Base-by-base conservation (phyloP, 2,797 vertebrate genomes). In the Amblyopsis hoosieri region DNA sequence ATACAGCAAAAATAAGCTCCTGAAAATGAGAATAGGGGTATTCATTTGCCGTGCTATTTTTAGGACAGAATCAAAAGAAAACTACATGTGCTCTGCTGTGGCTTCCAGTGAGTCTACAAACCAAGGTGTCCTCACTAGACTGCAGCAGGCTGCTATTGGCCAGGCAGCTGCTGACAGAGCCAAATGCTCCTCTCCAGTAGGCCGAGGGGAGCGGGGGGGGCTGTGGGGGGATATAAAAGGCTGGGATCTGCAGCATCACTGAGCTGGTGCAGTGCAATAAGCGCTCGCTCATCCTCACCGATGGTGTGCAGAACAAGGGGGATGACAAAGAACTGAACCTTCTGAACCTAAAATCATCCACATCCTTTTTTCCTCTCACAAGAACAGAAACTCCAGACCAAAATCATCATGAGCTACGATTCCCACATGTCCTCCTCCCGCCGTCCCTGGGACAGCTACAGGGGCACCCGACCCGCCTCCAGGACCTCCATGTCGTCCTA, bases 281-380 rank as follows among this genome's bases (percentile, higher is more conserved):
- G 69, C 82, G 80, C 92, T 86, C 75, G 83, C 90, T 91, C 92
- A 90, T 89, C 90, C 87, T 91, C 92, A 91, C 85, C 67, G 81
- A 92, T 91, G 91, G 92, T 93, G 91, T 93, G 93, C 89, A 93
- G 93, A 93, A 94, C 85, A 93, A 94, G 92, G 92, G 92, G 93
- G 93, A 93, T 91, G 87, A 29, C 91, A 80, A 88, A 89, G 54
- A 78, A 64, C 74, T 72, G 14, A 85, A 78, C 56, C 79, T 85
- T 83, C 65, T 75, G 71, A 83, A 86, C 82, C 81, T 66, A 47
- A 47, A 70, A 89, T 86, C 82, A 89, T 83, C 64, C 84, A 85
- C 76, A 55, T 85, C 54, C 64, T 82, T 80, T 80, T 81, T 33
- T 58, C 50, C 87, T 85, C 84, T 75, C 83, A 67, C 76, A 72